Percentiles rank a stretch among this genome's conserved stretches.
Evolutionary conservation across 2,888 invertebrate species (phyloP).

Genomic region (Orchesellides sinensis): DNA sequence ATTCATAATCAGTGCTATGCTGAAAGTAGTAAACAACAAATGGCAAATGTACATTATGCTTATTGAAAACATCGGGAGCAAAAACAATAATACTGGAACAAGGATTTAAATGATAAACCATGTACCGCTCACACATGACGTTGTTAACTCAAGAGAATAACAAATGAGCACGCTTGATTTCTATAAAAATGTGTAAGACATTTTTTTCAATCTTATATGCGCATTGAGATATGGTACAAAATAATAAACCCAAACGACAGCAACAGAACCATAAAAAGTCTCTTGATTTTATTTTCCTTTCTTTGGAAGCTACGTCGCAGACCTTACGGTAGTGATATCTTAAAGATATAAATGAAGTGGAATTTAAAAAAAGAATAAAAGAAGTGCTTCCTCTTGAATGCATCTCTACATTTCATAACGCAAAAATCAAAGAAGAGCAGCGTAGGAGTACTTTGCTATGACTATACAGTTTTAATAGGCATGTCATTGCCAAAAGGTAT

Average conservation of each 20-base stretch:
- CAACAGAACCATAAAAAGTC: slow-evolving; percentile 63
- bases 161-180: slow-evolving; percentile 51
- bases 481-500: slow-evolving; percentile 71
- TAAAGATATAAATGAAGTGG: slow-evolving; percentile 56
- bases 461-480: slow-evolving; percentile 65
- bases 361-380: slow-evolving; percentile 62
- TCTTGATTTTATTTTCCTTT: slow-evolving; percentile 53
- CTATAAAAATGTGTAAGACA: slow-evolving; percentile 30
- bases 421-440: slow-evolving; percentile 1
- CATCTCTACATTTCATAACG: slow-evolving; percentile 9
- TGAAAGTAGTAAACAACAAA: neutral
- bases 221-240: slow-evolving; percentile 11
- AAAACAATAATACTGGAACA: neutral
- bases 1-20: neutral
- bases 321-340: neutral
- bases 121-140: too few species aligned
- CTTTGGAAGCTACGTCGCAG: neutral
- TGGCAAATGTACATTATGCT: neutral
- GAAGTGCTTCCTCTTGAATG: slow-evolving; percentile 70
- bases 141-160: slow-evolving; percentile 39
- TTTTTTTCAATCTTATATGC: neutral
- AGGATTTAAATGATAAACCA: neutral
- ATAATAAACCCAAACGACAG: slow-evolving; percentile 62
- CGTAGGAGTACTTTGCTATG: neutral
- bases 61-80: neutral